Evolutionary conservation across 2,888 invertebrate species (phyloP), one percentile per base, ranked within the genome.

Genomic region (Onthophagus sagittarius): DNA sequence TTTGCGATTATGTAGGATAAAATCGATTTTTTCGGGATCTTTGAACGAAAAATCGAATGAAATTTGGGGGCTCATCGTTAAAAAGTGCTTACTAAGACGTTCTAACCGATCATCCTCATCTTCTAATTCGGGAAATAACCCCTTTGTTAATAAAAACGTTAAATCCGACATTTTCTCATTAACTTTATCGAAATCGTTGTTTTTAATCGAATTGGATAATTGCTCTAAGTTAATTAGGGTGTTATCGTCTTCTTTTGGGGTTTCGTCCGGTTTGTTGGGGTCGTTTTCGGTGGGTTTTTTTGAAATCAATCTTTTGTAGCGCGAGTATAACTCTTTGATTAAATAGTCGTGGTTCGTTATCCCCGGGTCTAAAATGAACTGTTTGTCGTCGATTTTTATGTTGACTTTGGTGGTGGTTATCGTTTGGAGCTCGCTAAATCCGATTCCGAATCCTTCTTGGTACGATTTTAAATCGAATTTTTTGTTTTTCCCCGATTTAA

Each of bases 361-460:
- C 15, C 83, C 83, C 0, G 88, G 87, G 82, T 90, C 88, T 15
- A 90, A 81, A 76, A 88, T 86, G 15, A 90, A 86, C 4, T 88
- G 84, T 71, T 88, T 87, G 71, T 89, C 88, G 0, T 90, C 90
- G 71, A 90, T 85, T 73, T 87, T 85, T 15, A 89, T 83, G 71
- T 85, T 82, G 62, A 88, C 85, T 31, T 62, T 53, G 9, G 83
- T 80, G 5, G 86, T 75, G 72, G 82, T 78, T 23, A 82, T 75
- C 0, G 81, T 77, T 3, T 85, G 75, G 53, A 85, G 82, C 75
- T 90, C 90, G 5, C 86, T 84, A 23, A 90, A 81, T 3, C 86
- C 82, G 11, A 87, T 84, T 0, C 88, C 82, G 14, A 86, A 85
- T 0, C 89, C 90, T 13, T 86, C 76, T 0, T 84, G 84, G 23